These are phyloP conservation scores for Corvus cornix DNA, from an alignment of 2,113 vertebrate species.

Conservation along the genomic window DNA sequence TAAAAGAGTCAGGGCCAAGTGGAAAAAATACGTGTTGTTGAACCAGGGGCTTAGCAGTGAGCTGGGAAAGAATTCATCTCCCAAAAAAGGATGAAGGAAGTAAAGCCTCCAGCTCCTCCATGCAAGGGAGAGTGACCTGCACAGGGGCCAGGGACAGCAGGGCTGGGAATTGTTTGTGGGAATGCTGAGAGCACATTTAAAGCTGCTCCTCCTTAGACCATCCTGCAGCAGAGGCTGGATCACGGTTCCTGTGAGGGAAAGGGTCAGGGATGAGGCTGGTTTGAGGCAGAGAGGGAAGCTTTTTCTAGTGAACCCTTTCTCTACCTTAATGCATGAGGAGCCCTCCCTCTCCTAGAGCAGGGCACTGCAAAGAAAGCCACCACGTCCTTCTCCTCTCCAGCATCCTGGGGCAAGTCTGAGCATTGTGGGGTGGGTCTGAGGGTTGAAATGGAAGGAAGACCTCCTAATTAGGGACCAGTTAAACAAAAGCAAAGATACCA, in stretches of 20 bases:
- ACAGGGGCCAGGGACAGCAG: neutral
- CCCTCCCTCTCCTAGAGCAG: neutral
- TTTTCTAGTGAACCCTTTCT: neutral
- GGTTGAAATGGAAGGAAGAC: neutral
- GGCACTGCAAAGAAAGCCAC: neutral
- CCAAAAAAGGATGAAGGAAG: slow-evolving; percentile 9
- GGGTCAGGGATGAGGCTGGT: neutral
- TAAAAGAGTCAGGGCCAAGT: neutral
- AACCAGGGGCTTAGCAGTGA: slow-evolving; percentile 16
- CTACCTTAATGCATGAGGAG: neutral
- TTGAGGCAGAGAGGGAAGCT: neutral
- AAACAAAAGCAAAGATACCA: neutral
- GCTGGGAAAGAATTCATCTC: slow-evolving; percentile 6
- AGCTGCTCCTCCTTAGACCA: neutral
- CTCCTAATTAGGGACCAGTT: neutral
- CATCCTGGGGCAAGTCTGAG: neutral
- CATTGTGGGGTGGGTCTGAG: neutral
- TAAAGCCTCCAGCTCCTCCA: neutral
- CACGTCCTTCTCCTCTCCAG: neutral
- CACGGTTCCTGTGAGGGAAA: rapidly evolving
- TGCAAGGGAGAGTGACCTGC: neutral
- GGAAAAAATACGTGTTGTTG: neutral
- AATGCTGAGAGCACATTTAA: neutral
- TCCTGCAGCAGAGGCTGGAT: neutral
- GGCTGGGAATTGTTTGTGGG: neutral